Conservation (phyloP, 2,888 invertebrate species). For the Chrysopilus asiliformis region DNA sequence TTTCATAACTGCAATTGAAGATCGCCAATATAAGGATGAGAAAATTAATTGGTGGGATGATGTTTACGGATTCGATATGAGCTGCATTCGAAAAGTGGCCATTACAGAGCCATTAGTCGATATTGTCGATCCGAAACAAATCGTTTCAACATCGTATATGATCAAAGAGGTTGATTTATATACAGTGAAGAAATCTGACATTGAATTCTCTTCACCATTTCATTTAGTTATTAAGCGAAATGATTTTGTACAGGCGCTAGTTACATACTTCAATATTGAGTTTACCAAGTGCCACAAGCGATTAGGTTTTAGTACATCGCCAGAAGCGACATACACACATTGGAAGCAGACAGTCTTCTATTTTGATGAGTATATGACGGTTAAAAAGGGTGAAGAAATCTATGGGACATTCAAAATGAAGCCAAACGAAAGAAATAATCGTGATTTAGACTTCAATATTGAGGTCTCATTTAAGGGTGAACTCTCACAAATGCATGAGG, state of each 20-base stretch:
- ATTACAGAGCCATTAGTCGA: conserved; percentile 97
- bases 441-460: conserved; percentile 92
- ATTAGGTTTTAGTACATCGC: conserved; percentile 95
- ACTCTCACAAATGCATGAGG: conserved; percentile 69
- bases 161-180: conserved; percentile 97
- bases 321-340: conserved; percentile 96
- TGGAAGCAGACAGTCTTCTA: conserved; percentile 98
- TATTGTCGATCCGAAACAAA: conserved; percentile 96
- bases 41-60: conserved; percentile 99
- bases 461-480: conserved; percentile 88
- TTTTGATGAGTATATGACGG: conserved; percentile 92
- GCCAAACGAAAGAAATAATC: conserved; percentile 91
- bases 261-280: conserved; percentile 98
- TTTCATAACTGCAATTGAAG: conserved; percentile 87
- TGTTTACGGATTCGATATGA: conserved; percentile 99
- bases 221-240: conserved; percentile 72
- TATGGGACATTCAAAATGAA: conserved; percentile 85
- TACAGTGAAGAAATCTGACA: conserved; percentile 89
- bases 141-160: conserved; percentile 88
- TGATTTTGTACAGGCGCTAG: conserved; percentile 95
- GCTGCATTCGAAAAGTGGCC: conserved; percentile 92
- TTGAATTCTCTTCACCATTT: conserved; percentile 83
- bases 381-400: conserved; percentile 87
- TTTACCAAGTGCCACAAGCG: conserved; percentile 99
- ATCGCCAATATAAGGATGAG: conserved; percentile 98